Conservation (phyloP, 2,113 vertebrate genomes). For the Nerophis ophidion region DNA sequence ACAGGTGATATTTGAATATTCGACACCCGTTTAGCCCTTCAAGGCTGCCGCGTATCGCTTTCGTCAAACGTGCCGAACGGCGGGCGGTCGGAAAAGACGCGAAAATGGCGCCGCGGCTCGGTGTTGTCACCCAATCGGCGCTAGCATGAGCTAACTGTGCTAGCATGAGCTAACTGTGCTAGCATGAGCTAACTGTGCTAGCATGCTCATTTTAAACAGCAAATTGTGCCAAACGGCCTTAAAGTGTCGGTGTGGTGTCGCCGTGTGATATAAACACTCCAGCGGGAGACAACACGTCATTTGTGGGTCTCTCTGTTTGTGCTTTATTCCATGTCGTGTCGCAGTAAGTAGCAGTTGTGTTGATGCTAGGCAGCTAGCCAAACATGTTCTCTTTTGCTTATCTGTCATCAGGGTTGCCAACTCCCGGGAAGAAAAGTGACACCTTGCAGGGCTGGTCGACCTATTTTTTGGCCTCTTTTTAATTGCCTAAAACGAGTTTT, state of each 20-base stretch:
- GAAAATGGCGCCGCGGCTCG: neutral
- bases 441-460: too few species aligned
- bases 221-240: too few species aligned
- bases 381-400: conserved; percentile 25
- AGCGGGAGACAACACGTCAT: neutral
- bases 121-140: neutral
- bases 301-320: too few species aligned
- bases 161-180: conserved; percentile 28
- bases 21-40: neutral
- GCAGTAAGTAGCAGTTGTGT: conserved; percentile 10
- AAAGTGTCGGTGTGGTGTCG: neutral
- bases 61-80: neutral
- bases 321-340: too few species aligned
- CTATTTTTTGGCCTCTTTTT: too few species aligned
- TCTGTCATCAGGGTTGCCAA: neutral
- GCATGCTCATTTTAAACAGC: neutral
- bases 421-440: too few species aligned
- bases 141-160: conserved; percentile 1
- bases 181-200: conserved; percentile 27
- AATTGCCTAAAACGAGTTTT: too few species aligned
- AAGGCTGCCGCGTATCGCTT: neutral
- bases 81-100: neutral
- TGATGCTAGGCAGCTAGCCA: conserved; percentile 37
- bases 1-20: conserved; percentile 56
- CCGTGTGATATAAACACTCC: neutral